Evolutionary conservation across 2,888 invertebrate species (phyloP), one percentile per base, ranked within the genome.

Genomic region (Pterostichus madidus): DNA sequence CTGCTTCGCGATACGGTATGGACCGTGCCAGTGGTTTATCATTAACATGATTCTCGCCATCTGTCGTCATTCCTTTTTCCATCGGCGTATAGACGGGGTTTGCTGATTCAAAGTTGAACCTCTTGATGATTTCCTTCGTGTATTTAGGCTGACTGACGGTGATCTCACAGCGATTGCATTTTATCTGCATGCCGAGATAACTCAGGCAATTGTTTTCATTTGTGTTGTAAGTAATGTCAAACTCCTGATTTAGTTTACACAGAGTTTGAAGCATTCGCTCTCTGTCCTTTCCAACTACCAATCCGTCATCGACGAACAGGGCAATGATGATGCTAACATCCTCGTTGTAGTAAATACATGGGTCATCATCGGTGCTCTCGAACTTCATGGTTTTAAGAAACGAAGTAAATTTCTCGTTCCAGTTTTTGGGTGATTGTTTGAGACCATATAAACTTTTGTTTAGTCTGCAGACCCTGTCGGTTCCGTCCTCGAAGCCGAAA

Each of bases 11-110:
- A 81, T 85, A 86, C 0, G 84, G 84, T 6, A 44, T 24, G 15
- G 7, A 5, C 3, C 15, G 53, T 53, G 2, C 11, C 5, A 71
- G 17, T 8, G 39, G 15, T n/a, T 44, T 31, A 35, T 71, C 35
- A 15, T 71, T 35, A 8, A 39, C 39, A 13, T 13, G 44, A 11
- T 71, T 71, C 6, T 44, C 71, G 3, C 15, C 13, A 8, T 5
- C 35, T 4, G 71, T 71, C 17, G 35, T 15, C 71, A 71, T 13
- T 2, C 44, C 71, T 35, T 44, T 39, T 44, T 71, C 71, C 15
- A 87, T 87, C 31, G n/a, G n/a, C n/a, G n/a, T n/a, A n/a, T n/a
- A n/a, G n/a, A n/a, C 86, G 85, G 15, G 85, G 81, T 85, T 84
- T 8, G 64, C 61, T 53, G 83, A 39, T 46, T 84, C 68, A 82